Evolutionary conservation across 2,888 invertebrate genomes (phyloP).

Genomic region (Athetis lepigone): DNA sequence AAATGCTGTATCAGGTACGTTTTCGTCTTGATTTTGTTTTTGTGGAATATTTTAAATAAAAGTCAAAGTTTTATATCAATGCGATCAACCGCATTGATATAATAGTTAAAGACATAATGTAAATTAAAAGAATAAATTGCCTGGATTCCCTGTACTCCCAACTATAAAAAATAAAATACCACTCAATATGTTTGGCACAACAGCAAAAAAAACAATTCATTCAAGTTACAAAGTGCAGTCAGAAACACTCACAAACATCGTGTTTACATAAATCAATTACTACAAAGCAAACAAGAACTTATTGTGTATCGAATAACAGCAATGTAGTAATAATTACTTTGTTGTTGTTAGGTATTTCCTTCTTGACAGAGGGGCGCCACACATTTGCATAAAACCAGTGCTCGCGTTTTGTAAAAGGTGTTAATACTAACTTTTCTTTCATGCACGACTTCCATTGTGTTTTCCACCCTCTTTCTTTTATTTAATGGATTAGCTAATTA

Average conservation of each 20-base stretch:
- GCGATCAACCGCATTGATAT: too few species aligned
- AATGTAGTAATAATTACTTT: slow-evolving; percentile 39
- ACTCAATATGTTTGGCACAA: too few species aligned
- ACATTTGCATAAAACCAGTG: slow-evolving; percentile 46
- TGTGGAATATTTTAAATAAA: not conserved
- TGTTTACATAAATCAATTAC: not conserved
- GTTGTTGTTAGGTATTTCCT: slow-evolving; percentile 37
- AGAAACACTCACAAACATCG: not conserved
- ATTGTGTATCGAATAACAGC: slow-evolving; percentile 29
- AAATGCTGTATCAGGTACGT: slow-evolving; percentile 34
- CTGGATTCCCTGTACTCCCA: too few species aligned
- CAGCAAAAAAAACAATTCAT: too few species aligned
- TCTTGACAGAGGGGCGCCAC: slow-evolving; percentile 30
- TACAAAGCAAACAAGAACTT: slow-evolving; percentile 17
- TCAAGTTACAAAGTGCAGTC: not conserved
- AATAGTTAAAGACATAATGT: too few species aligned
- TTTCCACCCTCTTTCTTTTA: slow-evolving; percentile 35
- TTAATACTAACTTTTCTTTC: slow-evolving; percentile 33
- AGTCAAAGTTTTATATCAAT: not conserved
- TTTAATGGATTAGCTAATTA: slow-evolving; percentile 46
- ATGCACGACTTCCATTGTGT: slow-evolving; percentile 23
- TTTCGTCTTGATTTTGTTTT: not conserved
- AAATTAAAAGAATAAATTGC: too few species aligned
- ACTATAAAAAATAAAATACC: too few species aligned
- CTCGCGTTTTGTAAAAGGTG: slow-evolving; percentile 40